Base-by-base conservation (phyloP, 1,140 invertebrate species). In the Lineus longissimus region DNA sequence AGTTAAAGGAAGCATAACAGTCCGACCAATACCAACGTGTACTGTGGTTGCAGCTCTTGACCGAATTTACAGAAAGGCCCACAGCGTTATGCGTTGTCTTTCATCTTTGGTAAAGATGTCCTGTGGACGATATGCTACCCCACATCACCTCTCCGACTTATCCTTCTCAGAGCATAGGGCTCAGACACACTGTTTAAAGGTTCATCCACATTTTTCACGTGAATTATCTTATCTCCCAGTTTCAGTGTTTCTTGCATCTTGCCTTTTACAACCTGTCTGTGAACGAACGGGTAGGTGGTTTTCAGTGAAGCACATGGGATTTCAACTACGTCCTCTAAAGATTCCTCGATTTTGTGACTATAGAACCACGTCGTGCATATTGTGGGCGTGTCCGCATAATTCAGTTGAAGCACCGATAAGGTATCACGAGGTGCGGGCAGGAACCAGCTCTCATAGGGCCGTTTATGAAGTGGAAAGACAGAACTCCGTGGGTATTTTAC, bases 311-410 rank as follows among this genome's bases (percentile, higher is more conserved):
- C n/a, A n/a, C 47, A 51, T n/a, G n/a, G n/a, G 19, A 27, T 9
- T 19, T 27, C 25, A 19, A 51, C 47, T 9, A 51, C 25, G 9
- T 51, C n/a, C 47, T 51, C 25, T 9, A 23, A 9, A 6, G 19
- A 51, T 51, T 27, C 25, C 25, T 51, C 47, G n/a, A 51, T 4
- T 51, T 27, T 51, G 47, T 51, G 47, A 51, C 47, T 51, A 27
- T 51, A 51, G n/a, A 23, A 27, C n/a, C 25, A 23, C 47, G 25
- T 51, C 25, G n/a, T 27, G 47, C 47, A 51, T 15, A 36, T 36
- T 9, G 47, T n/a, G 4, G n/a, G 19, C 6, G 47, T 7, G 6
- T 51, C 25, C 25, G 19, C 6, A 27, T 51, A 51, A 4, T 4
- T 23, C 25, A 19, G 47, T 9, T 27, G 47, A 23, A 51, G 25